phyloP scores from a whole-genome alignment of 1,140 invertebrate species.

The Bradysia coprophila region DNA sequence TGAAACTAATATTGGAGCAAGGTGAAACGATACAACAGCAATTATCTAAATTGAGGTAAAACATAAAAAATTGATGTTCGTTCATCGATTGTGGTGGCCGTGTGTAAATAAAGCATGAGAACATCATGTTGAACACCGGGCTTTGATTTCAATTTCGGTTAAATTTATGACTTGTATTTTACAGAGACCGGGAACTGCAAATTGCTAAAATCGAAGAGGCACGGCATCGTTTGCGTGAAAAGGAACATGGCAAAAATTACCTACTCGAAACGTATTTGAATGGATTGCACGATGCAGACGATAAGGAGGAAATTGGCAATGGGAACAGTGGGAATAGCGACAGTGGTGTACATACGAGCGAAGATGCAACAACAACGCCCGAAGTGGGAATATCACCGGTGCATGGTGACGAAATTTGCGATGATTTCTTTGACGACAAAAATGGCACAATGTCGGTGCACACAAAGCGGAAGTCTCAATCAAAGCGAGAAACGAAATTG shows the following conservation, averaged over 20 bases:
- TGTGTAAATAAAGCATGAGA: not conserved
- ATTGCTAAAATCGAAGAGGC: constrained; percentile 59
- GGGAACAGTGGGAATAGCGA: constrained; percentile 3
- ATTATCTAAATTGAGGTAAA: constrained; percentile 38
- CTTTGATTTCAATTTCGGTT: not conserved
- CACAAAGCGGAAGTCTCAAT: not conserved
- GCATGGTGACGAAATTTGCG: constrained; percentile 27
- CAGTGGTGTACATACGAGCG: constrained; percentile 3
- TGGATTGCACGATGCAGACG: constrained; percentile 25
- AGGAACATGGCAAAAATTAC: constrained; percentile 62
- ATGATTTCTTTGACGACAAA: constrained; percentile 13
- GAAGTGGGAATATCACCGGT: constrained; percentile 10
- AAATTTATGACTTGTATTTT: constrained; percentile 7
- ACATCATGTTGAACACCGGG: not conserved
- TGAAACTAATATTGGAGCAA: constrained; percentile 60
- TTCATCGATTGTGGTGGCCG: not conserved
- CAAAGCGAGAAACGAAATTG: constrained; percentile 3
- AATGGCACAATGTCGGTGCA: not conserved
- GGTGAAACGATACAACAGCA: constrained; percentile 63
- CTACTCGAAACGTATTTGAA: constrained; percentile 58
- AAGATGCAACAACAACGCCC: constrained; percentile 27
- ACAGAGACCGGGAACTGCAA: constrained; percentile 55
- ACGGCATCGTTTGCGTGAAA: constrained; percentile 41
- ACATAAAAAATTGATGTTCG: not conserved
- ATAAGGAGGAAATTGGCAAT: constrained; percentile 8